A percentile compares a stretch with the other conserved stretches of the same genome.
Conservation (phyloP, 2,113 vertebrate species). For the Phrynocephalus versicolor region DNA sequence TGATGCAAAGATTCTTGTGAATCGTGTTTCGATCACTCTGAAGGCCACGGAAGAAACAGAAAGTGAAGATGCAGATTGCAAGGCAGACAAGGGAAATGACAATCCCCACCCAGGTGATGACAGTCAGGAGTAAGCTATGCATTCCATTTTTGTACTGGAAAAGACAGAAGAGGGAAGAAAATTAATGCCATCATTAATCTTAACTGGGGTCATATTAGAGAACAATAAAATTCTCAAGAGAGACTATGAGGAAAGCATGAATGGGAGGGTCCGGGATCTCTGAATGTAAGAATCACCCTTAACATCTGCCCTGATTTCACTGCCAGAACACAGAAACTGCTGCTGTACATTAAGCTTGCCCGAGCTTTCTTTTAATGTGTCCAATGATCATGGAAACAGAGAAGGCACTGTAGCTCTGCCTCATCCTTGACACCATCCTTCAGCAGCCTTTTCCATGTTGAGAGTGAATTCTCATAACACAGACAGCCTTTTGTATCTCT, state of each 20-base stretch:
- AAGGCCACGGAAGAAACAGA: conserved; percentile 98
- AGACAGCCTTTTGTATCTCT: neutral
- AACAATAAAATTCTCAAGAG: neutral
- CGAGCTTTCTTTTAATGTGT: too few relatives aligned
- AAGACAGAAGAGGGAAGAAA: conserved; percentile 59
- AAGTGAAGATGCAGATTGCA: conserved; percentile 97
- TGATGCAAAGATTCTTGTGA: conserved; percentile 99
- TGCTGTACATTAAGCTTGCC: neutral
- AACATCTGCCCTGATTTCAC: too few relatives aligned
- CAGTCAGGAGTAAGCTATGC: conserved; percentile 89
- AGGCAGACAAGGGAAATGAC: conserved; percentile 96
- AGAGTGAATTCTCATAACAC: neutral
- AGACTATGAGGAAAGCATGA: neutral
- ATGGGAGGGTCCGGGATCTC: too few relatives aligned
- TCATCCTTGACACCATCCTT: neutral
- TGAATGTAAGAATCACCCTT: too few relatives aligned
- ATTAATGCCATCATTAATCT: conserved; percentile 57
- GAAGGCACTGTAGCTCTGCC: neutral
- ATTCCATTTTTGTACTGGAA: conserved; percentile 83
- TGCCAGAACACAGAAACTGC: too few relatives aligned
- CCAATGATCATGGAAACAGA: too few relatives aligned
- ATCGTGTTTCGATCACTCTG: conserved; percentile 99
- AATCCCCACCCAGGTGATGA: conserved; percentile 97
- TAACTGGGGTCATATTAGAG: neutral
- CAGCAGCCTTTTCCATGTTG: too few relatives aligned